Base-by-base conservation (phyloP, 2,113 vertebrate genomes). In the Embiotoca jacksoni region DNA sequence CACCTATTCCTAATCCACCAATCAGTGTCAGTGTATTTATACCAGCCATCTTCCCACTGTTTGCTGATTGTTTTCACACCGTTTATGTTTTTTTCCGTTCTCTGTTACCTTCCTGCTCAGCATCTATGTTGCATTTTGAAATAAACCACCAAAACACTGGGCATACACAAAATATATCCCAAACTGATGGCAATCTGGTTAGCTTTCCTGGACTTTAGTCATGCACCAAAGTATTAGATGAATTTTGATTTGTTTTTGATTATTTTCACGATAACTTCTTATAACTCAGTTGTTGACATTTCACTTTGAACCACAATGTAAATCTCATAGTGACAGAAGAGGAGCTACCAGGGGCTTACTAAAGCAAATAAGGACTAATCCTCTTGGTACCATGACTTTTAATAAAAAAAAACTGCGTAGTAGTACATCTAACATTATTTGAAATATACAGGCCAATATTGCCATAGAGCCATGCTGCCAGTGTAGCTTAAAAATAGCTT, bases 351-450 rank as follows among this genome's bases (percentile, higher is more conserved):
- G 23, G 23, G 23, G 23, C 23, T 23, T 23, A 23, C 23, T 23
- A 23, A 23, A 23, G 23, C 23, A 23, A 23, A 56, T 70, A n/a
- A 7, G 6, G 5, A 39, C 15, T 7, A 32, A 32, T 23, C 30
- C n/a, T 15, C n/a, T 47, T 4, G 39, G 5, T 23, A 31, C 0
- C 6, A 15, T 49, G 2, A 47, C 7, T 54, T 15, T 23, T 33
- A 53, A 11, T 58, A 31, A 1, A 31, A 1, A 1, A 5, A 59
- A 36, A 53, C 8, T 8, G 7, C 35, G 56, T 30, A 8, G 46
- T 16, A 58, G 16, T 72, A 49, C 36, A 57, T 68, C 66, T 68
- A n/a, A 5, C 23, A 23, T 1, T 56, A 30, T 23, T 30, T 70
- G 37, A n/a, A 0, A 14, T 23, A 49, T 31, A 59, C 11, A 1